Evolutionary conservation across 1,140 invertebrate species (phyloP).

Genomic region (Drosophila tristis): DNA sequence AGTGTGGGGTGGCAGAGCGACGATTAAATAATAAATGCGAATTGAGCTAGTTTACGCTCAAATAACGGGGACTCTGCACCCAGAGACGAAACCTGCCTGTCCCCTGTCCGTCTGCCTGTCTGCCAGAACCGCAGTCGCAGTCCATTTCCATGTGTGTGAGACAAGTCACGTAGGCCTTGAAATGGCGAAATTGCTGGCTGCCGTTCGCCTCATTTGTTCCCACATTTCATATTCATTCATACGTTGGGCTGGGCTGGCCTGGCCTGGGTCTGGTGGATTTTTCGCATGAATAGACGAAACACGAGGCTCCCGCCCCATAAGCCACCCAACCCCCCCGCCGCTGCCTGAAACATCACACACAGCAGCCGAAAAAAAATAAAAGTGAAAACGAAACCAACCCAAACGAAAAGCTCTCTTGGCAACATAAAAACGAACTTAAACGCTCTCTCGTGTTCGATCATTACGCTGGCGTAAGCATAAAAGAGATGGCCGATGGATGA

Average conservation of each 20-base stretch:
- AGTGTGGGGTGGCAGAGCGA: slow-evolving; percentile 1
- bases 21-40: slow-evolving; percentile 32
- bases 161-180: slow-evolving; percentile 80
- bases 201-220: slow-evolving; percentile 30
- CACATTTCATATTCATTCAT: slow-evolving; percentile 63
- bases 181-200: slow-evolving; percentile 68
- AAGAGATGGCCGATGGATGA: slow-evolving; percentile 43
- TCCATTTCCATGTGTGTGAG: slow-evolving; percentile 67
- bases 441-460: slow-evolving; percentile 5
- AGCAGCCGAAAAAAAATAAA: slow-evolving; percentile 54
- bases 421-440: slow-evolving; percentile 30
- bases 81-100: slow-evolving; percentile 19
- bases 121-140: slow-evolving; percentile 38
- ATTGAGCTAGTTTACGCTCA: slow-evolving; percentile 30
- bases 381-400: slow-evolving; percentile 41
- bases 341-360: neutral
- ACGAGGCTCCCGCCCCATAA: slow-evolving; percentile 48
- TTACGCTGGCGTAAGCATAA: slow-evolving; percentile 44
- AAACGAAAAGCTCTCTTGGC: slow-evolving; percentile 51
- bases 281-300: slow-evolving; percentile 74
- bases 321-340: no score
- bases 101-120: slow-evolving; percentile 16
- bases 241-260: slow-evolving; percentile 24
- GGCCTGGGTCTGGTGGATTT: slow-evolving; percentile 27
- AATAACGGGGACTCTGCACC: slow-evolving; percentile 42